Base-by-base conservation (phyloP, 2,797 vertebrate species). In the Eupleurogrammus muticus region DNA sequence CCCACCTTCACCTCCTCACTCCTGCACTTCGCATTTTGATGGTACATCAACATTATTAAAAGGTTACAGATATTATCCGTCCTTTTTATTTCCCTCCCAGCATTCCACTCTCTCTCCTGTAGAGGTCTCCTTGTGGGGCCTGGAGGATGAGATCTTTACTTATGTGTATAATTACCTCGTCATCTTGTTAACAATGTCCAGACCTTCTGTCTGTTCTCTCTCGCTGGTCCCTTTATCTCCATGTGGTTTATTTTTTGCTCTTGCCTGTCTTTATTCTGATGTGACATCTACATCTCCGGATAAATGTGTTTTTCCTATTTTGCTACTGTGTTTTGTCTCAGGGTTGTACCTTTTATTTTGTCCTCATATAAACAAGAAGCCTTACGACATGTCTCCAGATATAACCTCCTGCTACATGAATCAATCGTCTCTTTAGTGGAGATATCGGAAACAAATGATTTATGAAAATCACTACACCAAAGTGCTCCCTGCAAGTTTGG, bases 91-190 rank as follows among this genome's bases (percentile, higher is more conserved):
- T 72, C 24, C 55, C 72, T 54, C 9, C 12, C 10, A 36, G 35
- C 35, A 55, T 20, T 54, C 4, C 16, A 42, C 42, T 17, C 53
- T 63, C 42, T 62, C 51, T 64, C 57, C 21, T 63, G 42, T 20
- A 38, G n/a, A n/a, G n/a, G n/a, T 60, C 21, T 24, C 50, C 44
- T 13, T 56, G 65, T 23, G 19, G 49, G 47, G 80, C 85, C 86
- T 55, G 61, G 70, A 91, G 75, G 82, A 84, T 51, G 79, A 86
- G 77, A 59, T 67, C 63, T 78, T 70, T 75, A 70, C 75, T 77
- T 79, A 69, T 73, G 81, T 84, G 79, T 86, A 79, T 91, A 90
- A 93, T 93, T 88, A 87, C 75, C 82, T 87, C 54, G 19, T 92
- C 90, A 91, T 79, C 80, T 88, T 23, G 53, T 92, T 92, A 93